A percentile compares a stretch with the other conserved stretches of the same genome.
Conservation (phyloP, 2,797 vertebrate genomes). For the Carapus acus region DNA sequence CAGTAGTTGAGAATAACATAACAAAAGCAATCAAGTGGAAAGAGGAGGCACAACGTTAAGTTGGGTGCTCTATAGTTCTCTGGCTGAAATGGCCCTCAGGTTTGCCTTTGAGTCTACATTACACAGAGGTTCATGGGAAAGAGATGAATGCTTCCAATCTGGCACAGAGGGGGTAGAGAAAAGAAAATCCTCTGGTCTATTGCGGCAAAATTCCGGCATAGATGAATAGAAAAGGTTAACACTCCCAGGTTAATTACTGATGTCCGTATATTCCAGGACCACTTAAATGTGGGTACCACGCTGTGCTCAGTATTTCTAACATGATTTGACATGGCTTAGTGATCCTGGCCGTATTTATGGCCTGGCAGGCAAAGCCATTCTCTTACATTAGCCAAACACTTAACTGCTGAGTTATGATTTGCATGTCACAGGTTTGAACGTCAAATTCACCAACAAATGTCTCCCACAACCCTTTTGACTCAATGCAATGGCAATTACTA, state of each 20-base stretch:
- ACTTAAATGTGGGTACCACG: conserved; percentile 6
- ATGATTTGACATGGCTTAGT: too few species aligned
- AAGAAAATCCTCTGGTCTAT: conserved; percentile 33
- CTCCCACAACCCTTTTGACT: not conserved
- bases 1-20: too few species aligned
- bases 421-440: too few species aligned
- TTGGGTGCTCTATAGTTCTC: conserved; percentile 11
- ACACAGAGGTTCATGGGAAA: conserved; percentile 37
- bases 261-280: conserved; percentile 27
- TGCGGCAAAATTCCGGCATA: conserved; percentile 66
- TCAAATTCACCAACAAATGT: not conserved
- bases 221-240: conserved; percentile 63
- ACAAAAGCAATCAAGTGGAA: too few species aligned
- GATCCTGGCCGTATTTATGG: too few species aligned
- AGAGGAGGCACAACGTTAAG: too few species aligned
- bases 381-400: too few species aligned
- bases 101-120: conserved; percentile 28
- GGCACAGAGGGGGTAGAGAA: conserved; percentile 3
- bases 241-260: conserved; percentile 56
- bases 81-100: conserved; percentile 37
- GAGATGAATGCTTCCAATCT: conserved; percentile 49
- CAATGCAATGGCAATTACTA: too few species aligned
- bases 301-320: not conserved
- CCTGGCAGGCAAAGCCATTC: too few species aligned
- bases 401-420: too few species aligned